These are phyloP conservation scores for Eupithecia inturbata DNA, from an alignment of 2,888 invertebrate species.

Conservation along the genomic window DNA sequence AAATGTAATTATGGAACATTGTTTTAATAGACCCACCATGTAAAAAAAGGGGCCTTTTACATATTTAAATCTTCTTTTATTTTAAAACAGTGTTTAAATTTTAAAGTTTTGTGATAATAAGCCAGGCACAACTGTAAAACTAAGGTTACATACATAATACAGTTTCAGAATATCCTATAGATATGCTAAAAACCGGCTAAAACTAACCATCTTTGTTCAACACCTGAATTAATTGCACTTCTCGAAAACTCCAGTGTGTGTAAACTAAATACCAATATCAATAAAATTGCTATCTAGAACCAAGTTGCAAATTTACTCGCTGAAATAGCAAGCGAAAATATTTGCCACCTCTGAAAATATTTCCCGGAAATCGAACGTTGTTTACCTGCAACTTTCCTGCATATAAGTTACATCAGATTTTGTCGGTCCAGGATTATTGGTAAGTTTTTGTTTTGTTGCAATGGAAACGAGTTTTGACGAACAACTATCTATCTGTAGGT, in stretches of 20 bases:
- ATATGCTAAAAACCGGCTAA: background rate
- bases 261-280: background rate
- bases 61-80: too few species aligned
- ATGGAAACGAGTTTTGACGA: background rate
- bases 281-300: constrained; percentile 1
- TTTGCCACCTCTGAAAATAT: constrained; percentile 1
- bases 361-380: constrained; percentile 1
- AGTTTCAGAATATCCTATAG: background rate
- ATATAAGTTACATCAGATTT: background rate
- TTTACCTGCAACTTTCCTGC: background rate
- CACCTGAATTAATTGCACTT: background rate
- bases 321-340: background rate
- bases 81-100: too few species aligned
- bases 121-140: too few species aligned
- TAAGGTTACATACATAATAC: background rate
- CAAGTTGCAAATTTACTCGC: background rate
- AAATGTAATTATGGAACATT: too few species aligned
- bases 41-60: too few species aligned
- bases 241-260: background rate
- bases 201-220: background rate
- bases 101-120: too few species aligned
- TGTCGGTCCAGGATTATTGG: background rate
- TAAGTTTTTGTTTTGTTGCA: background rate
- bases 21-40: too few species aligned
- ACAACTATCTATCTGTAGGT: background rate